phyloP scores from a whole-genome alignment of 2,797 vertebrate species.

The Cygnus olor region DNA sequence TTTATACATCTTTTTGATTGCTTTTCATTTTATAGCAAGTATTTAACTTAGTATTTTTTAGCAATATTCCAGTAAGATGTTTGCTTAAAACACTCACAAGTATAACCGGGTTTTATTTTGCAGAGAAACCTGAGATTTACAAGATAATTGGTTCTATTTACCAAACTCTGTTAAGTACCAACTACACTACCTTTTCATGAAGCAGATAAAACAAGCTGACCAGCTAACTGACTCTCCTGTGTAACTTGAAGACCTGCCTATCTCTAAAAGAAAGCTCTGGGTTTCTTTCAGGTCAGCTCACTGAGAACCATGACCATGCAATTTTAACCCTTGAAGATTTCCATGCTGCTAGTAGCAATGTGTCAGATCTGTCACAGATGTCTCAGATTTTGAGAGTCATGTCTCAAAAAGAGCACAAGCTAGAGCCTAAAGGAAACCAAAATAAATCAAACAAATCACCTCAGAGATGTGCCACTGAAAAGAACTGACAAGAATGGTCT shows the following conservation, averaged over 20 bases:
- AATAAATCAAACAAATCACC: neutral
- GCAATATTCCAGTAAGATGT: slow-evolving; percentile 28
- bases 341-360: neutral
- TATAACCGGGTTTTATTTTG: neutral
- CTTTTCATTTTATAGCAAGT: slow-evolving; percentile 55
- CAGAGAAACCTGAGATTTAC: neutral
- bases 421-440: neutral
- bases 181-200: neutral
- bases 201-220: neutral
- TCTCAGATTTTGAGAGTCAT: neutral
- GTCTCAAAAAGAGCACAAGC: neutral
- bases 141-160: neutral
- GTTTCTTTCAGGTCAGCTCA: neutral
- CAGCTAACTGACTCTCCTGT: neutral
- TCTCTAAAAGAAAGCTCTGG: neutral
- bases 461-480: neutral
- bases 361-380: neutral
- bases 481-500: neutral
- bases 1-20: slow-evolving; percentile 62
- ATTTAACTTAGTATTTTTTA: slow-evolving; percentile 42
- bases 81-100: neutral
- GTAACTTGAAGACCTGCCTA: neutral
- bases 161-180: neutral
- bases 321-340: neutral
- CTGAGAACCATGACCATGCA: neutral